phyloP scores from a whole-genome alignment of 2,888 invertebrate genomes.

The Pachycephus smyrnensis region DNA sequence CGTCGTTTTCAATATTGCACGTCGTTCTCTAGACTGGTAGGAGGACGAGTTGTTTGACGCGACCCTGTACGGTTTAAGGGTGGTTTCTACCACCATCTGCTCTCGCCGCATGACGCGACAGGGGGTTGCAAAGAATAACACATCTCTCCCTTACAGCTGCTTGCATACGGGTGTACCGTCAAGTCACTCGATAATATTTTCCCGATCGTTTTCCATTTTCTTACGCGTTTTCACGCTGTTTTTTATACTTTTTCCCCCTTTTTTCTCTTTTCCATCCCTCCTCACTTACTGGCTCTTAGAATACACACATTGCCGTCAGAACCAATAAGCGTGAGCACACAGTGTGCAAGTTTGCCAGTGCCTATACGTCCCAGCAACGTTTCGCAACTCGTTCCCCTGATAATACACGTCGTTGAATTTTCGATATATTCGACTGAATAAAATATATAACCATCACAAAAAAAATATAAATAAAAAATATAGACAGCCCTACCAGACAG shows the following conservation, averaged over 20 bases:
- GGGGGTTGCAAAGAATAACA: constrained; percentile 32
- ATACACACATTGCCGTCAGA: not conserved
- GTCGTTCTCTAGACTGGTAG: constrained; percentile 24
- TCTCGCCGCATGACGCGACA: constrained; percentile 22
- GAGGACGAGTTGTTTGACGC: constrained; percentile 19
- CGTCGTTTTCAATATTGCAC: constrained; percentile 31
- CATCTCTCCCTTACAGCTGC: not conserved
- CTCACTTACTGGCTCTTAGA: too few species aligned
- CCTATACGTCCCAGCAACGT: not conserved
- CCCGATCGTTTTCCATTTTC: constrained; percentile 28
- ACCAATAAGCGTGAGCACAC: constrained; percentile 33
- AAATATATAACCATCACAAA: too few species aligned
- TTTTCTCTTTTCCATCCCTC: too few species aligned
- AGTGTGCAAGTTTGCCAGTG: constrained; percentile 6
- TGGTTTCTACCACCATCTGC: not conserved
- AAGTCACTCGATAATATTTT: constrained; percentile 38
- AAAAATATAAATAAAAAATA: too few species aligned
- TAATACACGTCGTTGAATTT: too few species aligned
- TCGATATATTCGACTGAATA: too few species aligned
- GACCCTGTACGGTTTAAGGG: too few species aligned
- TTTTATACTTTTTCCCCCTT: not conserved
- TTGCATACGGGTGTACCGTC: not conserved
- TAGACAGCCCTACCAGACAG: not conserved
- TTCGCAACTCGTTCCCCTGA: too few species aligned
- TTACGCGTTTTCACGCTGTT: constrained; percentile 13